Base-by-base conservation (phyloP, 2,113 vertebrate species). In the Ellobius talpinus region DNA sequence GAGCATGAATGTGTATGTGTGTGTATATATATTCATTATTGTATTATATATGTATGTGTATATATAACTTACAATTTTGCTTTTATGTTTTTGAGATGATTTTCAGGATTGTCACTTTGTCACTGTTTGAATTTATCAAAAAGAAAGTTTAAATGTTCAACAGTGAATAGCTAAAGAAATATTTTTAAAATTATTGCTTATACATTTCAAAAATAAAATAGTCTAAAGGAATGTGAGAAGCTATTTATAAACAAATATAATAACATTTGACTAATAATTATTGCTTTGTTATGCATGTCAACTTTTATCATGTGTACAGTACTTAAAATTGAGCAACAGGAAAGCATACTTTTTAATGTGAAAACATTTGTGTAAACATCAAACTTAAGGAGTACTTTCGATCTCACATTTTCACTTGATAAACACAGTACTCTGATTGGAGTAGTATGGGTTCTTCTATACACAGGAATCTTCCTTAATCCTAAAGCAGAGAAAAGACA, bases 401-500 rank as follows among this genome's bases (percentile, higher is more conserved):
- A 42, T 90, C 82, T 87, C 21, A 19, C 31, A 70, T 95, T 74
- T 90, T 84, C 89, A 55, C 33, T 12, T 65, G 3, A 7, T 26
- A 9, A 16, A 3, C 77, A 92, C 91, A 95, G 70, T 50, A 79
- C 33, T 74, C 47, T 79, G 29, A n/a, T 73, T 79, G 3, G 9
- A 82, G 5, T 72, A 3, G 0, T 74, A 2, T 76, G 8, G 79
- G 61, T 55, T 76, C 6, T 81, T 47, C n/a, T 7, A 19, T 39
- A 79, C 91, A 8, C 79, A 63, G 55, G 33, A 87, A 50, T 72
- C 6, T n/a, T 82, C 17, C 63, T 92, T 95, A 42, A 92, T 84
- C 55, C 21, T 63, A 45, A 94, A 36, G 82, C 82, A 91, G 45
- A 94, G 8, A 87, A 47, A 96, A n/a, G 11, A 90, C n/a, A 72